These are phyloP conservation scores for Drosophila vallismaia DNA, from an alignment of 2,888 invertebrate genomes.

Conservation along the genomic window DNA sequence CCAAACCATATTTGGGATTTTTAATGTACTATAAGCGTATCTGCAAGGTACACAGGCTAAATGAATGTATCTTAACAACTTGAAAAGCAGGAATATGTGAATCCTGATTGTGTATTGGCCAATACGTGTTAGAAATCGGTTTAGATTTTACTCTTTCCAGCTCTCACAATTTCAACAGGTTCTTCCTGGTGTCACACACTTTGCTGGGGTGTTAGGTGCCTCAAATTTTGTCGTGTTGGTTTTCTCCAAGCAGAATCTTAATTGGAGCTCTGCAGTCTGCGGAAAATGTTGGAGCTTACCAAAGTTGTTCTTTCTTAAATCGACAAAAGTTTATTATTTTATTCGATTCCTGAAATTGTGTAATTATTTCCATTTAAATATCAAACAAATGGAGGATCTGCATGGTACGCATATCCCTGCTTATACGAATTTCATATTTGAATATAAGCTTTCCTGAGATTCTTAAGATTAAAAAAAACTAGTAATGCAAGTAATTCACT, in stretches of 20 bases:
- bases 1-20: conserved; percentile 3
- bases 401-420: background rate
- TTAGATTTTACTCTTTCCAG: conserved; percentile 21
- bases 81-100: background rate
- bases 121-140: conserved; percentile 53
- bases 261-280: conserved; percentile 27
- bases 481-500: background rate
- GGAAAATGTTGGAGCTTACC: conserved; percentile 6
- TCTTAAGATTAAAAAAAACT: background rate
- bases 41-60: conserved; percentile 36
- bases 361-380: background rate
- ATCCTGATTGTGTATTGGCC: conserved; percentile 16
- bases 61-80: conserved; percentile 11
- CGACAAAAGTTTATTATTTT: conserved; percentile 11
- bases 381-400: background rate
- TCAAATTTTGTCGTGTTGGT: conserved; percentile 20
- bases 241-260: conserved; percentile 26
- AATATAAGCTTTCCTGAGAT: background rate
- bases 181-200: conserved; percentile 27
- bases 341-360: background rate
- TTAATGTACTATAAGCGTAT: conserved; percentile 38
- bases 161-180: conserved; percentile 30
- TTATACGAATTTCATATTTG: background rate
- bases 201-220: background rate
- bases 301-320: background rate